Conservation (phyloP, 2,113 vertebrate genomes). For the Pantherophis guttatus region DNA sequence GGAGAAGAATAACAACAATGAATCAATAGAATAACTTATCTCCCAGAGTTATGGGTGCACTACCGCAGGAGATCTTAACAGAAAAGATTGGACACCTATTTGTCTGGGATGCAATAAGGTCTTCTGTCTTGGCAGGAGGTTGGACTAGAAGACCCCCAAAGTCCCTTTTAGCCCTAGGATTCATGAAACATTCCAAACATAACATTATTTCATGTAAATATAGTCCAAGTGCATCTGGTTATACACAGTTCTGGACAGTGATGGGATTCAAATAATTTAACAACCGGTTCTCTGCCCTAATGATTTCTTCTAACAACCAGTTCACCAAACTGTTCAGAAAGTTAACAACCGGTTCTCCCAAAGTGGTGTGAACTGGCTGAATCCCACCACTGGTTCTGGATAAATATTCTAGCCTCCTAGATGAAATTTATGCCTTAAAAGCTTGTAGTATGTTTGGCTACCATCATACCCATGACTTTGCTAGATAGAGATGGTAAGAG, state of each 20-base stretch:
- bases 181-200: background rate
- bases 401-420: background rate
- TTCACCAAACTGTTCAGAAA: no score
- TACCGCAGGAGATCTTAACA: background rate
- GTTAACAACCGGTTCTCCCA: no score
- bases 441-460: background rate
- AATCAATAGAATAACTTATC: background rate
- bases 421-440: background rate
- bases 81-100: background rate
- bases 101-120: background rate
- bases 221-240: background rate
- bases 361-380: no score
- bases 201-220: background rate
- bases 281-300: no score
- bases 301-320: no score
- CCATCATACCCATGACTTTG: background rate
- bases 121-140: background rate
- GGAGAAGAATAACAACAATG: background rate
- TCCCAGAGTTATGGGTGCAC: background rate
- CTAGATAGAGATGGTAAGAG: background rate
- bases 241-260: no score
- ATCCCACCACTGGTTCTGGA: background rate
- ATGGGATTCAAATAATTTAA: no score
- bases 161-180: background rate
- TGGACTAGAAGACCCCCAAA: background rate